Evolutionary conservation across 2,888 invertebrate species (phyloP), one percentile per base, ranked within the genome.

Genomic region (Salpingus planirostris): DNA sequence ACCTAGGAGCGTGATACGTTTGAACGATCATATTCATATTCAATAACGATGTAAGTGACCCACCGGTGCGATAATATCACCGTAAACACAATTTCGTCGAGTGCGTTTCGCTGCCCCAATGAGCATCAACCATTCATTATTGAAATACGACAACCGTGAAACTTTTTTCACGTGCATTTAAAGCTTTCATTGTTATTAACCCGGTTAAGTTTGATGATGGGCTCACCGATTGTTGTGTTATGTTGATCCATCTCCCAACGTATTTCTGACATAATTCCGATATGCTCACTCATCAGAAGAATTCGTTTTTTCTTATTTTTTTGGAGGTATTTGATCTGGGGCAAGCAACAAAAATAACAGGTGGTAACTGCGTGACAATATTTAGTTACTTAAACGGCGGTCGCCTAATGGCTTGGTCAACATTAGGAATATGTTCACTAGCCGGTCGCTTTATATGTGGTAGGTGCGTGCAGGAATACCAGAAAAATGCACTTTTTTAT

Each of bases 371-470:
- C 40, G 44, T 42, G 45, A 43, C 43, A 50, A 51, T 55, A 54
- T 55, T 53, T 50, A 44, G 50, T 54, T 52, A 52, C 49, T 46
- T 37, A 45, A 50, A 47, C 46, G 44, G 36, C 33, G 31, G 39
- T 38, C 38, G 47, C 40, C 50, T 54, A 55, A 53, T 54, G 53
- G 55, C 44, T 53, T 44, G 49, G 51, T 49, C 49, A 51, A 49
- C 46, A 38, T 26, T 15, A 34, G 30, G 31, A 31, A n/a, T n/a
- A n/a, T n/a, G n/a, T n/a, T n/a, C n/a, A n/a, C n/a, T n/a, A n/a
- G n/a, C n/a, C n/a, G 38, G 31, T 29, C 29, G n/a, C 32, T 15
- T 24, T n/a, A n/a, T 31, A 27, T 29, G 29, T 26, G 15, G 27
- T 25, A 11, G 28, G 15, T 21, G 21, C 33, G 21, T n/a, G n/a